Conservation (phyloP, 2,888 invertebrate genomes). For the Pomacea canaliculata region DNA sequence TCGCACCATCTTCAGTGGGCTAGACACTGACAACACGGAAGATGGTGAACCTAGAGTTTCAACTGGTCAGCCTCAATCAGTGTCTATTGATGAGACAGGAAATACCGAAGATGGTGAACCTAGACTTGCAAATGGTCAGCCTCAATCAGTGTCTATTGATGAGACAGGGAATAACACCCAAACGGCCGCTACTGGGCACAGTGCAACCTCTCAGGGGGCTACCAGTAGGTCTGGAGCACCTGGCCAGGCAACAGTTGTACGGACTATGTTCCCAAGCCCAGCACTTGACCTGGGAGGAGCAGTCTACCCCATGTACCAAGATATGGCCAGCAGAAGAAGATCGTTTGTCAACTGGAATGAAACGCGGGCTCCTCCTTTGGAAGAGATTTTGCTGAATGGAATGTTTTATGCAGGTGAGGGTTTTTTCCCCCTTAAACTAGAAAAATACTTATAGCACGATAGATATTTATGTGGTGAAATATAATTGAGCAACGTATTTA, state of each 20-base stretch:
- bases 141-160: neutral
- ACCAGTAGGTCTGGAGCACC: neutral
- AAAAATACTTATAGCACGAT: neutral
- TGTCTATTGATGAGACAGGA: too few species aligned
- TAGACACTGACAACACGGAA: neutral
- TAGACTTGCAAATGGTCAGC: neutral
- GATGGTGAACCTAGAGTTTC: neutral
- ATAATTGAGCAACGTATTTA: too few species aligned
- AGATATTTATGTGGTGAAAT: too few species aligned
- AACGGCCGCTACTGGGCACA: neutral
- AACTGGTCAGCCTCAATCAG: neutral
- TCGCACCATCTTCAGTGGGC: neutral
- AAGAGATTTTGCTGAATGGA: conserved; percentile 9
- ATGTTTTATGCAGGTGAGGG: conserved; percentile 21
- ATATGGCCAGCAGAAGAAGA: conserved; percentile 18
- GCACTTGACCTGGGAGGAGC: conserved; percentile 20
- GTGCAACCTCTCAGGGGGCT: neutral
- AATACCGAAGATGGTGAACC: neutral
- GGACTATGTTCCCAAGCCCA: conserved; percentile 4
- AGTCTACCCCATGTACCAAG: conserved; percentile 25
- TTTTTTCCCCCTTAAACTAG: neutral
- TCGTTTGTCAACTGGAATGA: conserved; percentile 10
- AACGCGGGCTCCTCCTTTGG: conserved; percentile 11
- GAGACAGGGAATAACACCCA: neutral
- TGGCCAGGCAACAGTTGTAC: neutral